A percentile compares a stretch with the other conserved stretches of the same genome.
phyloP scores from a whole-genome alignment of 2,888 invertebrate genomes.

The Patella depressa region DNA sequence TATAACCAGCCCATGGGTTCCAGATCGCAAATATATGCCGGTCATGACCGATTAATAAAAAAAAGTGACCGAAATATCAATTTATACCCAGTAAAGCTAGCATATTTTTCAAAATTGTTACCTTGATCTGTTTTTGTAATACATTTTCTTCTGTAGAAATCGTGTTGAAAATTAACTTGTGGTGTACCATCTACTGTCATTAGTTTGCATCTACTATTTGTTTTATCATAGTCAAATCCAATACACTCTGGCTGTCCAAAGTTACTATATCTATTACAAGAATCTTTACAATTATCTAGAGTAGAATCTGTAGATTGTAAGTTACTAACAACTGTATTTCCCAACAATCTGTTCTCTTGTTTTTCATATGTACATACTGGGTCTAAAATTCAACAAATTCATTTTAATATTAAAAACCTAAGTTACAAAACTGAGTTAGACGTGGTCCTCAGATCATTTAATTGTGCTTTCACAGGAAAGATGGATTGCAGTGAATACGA shows the following conservation, averaged over 20 bases:
- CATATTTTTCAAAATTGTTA: neutral
- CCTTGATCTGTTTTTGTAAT: conserved; percentile 19
- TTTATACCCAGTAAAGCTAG: no score
- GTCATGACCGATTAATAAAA: no score
- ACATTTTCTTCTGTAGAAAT: conserved; percentile 26
- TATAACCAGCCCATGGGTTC: no score
- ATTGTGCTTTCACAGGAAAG: no score
- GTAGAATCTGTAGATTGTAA: neutral
- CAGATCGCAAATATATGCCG: no score
- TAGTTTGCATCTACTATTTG: conserved; percentile 17
- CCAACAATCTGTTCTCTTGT: conserved; percentile 8
- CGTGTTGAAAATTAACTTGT: conserved; percentile 6
- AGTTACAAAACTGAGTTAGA: no score
- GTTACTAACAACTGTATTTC: neutral
- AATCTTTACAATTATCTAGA: conserved; percentile 11
- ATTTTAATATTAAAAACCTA: no score
- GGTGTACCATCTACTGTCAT: neutral
- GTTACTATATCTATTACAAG: conserved; percentile 13
- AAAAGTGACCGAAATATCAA: no score
- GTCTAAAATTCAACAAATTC: conserved; percentile 3
- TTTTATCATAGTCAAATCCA: conserved; percentile 26
- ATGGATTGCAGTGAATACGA: no score
- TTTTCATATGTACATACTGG: conserved; percentile 4
- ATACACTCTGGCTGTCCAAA: conserved; percentile 22
- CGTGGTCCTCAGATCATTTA: no score